phyloP scores from a whole-genome alignment of 2,797 vertebrate genomes.

The Chelidonichthys spinosus region DNA sequence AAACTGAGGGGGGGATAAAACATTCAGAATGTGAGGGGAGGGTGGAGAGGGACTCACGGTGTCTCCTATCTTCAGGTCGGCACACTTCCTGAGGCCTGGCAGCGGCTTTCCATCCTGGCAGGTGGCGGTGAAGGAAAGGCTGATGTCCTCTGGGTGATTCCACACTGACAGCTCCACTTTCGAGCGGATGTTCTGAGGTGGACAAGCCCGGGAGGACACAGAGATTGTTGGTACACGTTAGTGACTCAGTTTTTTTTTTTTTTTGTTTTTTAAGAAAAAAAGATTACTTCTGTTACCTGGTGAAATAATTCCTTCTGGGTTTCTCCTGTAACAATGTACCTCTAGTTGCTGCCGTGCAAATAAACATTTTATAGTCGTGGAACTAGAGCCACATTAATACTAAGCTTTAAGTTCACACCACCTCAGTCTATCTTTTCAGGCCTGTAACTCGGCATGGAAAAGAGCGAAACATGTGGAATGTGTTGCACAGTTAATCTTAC shows the following conservation, averaged over 20 bases:
- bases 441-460: constrained; percentile 22
- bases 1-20: constrained; percentile 4
- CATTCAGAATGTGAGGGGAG: background rate
- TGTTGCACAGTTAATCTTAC: constrained; percentile 24
- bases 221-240: background rate
- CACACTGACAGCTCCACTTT: constrained; percentile 96
- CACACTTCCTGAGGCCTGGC: constrained; percentile 92
- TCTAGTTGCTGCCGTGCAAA: constrained; percentile 4
- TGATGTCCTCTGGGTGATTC: constrained; percentile 95
- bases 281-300: background rate
- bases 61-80: constrained; percentile 95
- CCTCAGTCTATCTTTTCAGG: background rate
- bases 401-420: constrained; percentile 20
- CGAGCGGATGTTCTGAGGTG: constrained; percentile 93
- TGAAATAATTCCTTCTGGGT: constrained; percentile 7
- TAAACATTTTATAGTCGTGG: constrained; percentile 13
- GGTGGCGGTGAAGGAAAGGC: constrained; percentile 92
- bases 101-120: constrained; percentile 93
- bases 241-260: background rate
- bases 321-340: background rate
- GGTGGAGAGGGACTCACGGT: constrained; percentile 86
- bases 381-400: background rate
- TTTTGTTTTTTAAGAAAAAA: background rate
- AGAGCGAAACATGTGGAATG: constrained; percentile 34
- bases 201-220: background rate